These are phyloP conservation scores for Sphaerophoria rueppellii DNA, from an alignment of 2,888 invertebrate genomes.

Conservation along the genomic window DNA sequence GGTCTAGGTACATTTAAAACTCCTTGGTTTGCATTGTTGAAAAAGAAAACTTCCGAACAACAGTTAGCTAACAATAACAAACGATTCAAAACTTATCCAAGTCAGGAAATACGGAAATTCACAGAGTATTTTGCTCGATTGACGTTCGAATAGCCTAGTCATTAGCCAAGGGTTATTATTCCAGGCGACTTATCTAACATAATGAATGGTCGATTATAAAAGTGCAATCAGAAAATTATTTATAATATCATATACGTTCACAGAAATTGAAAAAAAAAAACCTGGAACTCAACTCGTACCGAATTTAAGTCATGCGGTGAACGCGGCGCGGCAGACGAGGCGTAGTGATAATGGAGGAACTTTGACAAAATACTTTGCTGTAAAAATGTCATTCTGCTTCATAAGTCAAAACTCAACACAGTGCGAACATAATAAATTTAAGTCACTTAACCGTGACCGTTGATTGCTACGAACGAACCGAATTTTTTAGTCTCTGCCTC, in stretches of 20 bases:
- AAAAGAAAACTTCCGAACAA: no score
- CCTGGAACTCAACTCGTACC: constrained; percentile 17
- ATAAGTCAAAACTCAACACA: constrained; percentile 61
- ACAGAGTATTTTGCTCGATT: constrained; percentile 6
- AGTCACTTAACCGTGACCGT: constrained; percentile 68
- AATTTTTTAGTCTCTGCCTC: constrained; percentile 29
- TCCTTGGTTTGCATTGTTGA: no score
- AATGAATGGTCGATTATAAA: no score
- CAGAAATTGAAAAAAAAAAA: neutral
- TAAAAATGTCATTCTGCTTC: constrained; percentile 45
- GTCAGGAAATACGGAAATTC: neutral
- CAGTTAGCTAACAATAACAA: no score
- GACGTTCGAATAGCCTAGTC: constrained; percentile 42
- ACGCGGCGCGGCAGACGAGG: neutral
- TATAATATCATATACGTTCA: no score
- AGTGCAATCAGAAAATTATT: no score
- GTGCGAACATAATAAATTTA: constrained; percentile 64
- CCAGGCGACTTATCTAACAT: constrained; percentile 3
- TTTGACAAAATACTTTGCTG: constrained; percentile 60
- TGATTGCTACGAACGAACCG: constrained; percentile 48
- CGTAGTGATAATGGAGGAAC: neutral
- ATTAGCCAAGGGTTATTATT: constrained; percentile 44
- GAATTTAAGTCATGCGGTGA: constrained; percentile 14
- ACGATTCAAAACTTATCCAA: no score
- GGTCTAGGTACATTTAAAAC: no score